Conservation (phyloP, 2,888 invertebrate species). For the Yponomeuta malinellus region DNA sequence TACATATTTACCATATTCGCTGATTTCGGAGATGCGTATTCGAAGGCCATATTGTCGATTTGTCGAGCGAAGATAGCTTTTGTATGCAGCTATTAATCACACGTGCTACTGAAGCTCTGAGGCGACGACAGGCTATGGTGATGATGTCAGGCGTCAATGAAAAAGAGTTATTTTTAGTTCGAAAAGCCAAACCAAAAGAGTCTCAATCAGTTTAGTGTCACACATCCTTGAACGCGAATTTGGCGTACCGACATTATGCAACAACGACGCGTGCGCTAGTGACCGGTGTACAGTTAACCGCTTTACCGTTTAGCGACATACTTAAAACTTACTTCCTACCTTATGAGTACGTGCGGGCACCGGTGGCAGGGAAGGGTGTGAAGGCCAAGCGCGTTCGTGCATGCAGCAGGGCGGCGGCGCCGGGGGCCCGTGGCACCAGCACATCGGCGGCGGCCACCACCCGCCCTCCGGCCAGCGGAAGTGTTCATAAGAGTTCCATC, state of each 20-base stretch:
- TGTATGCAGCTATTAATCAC: background rate
- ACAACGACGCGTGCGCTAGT: background rate
- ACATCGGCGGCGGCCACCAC: slow-evolving; percentile 67
- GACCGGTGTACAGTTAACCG: slow-evolving; percentile 2
- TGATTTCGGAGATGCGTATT: no score
- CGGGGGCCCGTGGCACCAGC: slow-evolving; percentile 67
- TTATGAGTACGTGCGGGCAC: slow-evolving; percentile 52
- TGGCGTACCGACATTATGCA: background rate
- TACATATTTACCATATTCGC: no score
- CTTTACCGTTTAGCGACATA: background rate
- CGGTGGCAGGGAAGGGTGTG: slow-evolving; percentile 63
- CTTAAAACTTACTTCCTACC: slow-evolving; percentile 45
- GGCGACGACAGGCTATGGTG: background rate
- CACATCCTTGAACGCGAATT: slow-evolving; percentile 8
- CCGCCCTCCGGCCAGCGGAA: slow-evolving; percentile 73
- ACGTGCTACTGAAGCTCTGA: background rate
- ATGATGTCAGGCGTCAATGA: background rate
- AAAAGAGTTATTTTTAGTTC: background rate
- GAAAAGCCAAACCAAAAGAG: background rate
- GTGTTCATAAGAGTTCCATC: slow-evolving; percentile 75
- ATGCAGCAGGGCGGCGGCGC: slow-evolving; percentile 64
- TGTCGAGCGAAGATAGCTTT: background rate
- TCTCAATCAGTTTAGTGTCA: background rate
- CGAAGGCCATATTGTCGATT: no score
- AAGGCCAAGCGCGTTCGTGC: slow-evolving; percentile 69